These are phyloP conservation scores for Falcunculus frontatus DNA, from an alignment of 2,113 vertebrate species.

Conservation along the genomic window DNA sequence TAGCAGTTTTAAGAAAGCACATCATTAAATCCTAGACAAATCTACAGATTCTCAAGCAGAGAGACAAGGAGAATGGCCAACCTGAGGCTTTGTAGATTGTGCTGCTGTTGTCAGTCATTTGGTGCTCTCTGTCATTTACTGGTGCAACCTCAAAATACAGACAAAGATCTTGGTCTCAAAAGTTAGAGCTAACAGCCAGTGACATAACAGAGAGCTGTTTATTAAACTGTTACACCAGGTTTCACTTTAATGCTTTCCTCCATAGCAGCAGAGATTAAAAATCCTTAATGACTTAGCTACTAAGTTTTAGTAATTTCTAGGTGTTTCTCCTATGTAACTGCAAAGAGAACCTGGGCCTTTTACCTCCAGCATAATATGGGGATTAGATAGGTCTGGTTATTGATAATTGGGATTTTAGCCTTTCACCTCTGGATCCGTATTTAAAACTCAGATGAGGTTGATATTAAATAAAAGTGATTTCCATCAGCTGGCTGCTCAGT, in stretches of 20 bases:
- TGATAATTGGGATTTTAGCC: background rate
- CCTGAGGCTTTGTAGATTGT: background rate
- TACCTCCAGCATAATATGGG: background rate
- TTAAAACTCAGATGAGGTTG: background rate
- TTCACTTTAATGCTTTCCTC: background rate
- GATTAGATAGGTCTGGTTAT: background rate
- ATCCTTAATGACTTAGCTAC: background rate
- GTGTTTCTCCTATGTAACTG: background rate
- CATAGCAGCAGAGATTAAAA: background rate
- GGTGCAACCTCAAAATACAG: background rate
- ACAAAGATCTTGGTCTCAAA: background rate
- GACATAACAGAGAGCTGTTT: background rate
- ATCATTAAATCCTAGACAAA: background rate
- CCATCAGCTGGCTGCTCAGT: slow-evolving; percentile 9
- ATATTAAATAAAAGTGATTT: background rate
- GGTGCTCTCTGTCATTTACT: background rate
- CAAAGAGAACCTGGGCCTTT: background rate
- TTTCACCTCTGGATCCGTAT: background rate
- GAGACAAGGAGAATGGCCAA: background rate
- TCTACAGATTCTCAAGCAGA: background rate
- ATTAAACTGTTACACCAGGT: background rate
- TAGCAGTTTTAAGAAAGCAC: background rate
- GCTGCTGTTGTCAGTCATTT: background rate
- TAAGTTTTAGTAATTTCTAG: background rate
- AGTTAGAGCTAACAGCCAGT: background rate